Evolutionary conservation across 2,113 vertebrate species (phyloP).

Genomic region (Recurvirostra avosetta): DNA sequence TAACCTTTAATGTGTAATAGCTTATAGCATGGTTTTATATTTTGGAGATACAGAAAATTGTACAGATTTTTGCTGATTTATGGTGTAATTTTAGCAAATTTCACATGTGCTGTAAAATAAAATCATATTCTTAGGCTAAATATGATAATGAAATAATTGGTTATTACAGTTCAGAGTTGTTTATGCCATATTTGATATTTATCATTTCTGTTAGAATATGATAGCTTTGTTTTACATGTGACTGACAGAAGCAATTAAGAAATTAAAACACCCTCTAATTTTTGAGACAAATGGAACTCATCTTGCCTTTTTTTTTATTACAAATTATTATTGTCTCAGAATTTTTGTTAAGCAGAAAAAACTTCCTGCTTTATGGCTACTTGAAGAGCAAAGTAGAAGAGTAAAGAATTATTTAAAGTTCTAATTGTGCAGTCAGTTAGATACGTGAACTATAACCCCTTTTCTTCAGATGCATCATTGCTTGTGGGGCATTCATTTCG

Average conservation of each 20-base stretch:
- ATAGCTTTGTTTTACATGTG: neutral
- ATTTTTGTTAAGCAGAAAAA: conserved; percentile 65
- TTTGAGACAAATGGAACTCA: conserved; percentile 5
- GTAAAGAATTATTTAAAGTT: conserved; percentile 77
- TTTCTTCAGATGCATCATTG: conserved; percentile 63
- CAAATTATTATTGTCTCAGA: conserved; percentile 67
- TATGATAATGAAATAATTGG: neutral
- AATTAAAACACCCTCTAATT: neutral
- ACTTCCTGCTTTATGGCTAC: conserved; percentile 62
- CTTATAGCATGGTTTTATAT: neutral
- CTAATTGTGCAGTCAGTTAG: conserved; percentile 65
- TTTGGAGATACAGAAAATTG: neutral
- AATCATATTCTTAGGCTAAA: neutral
- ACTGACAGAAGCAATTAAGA: conserved; percentile 14
- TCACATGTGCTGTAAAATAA: neutral
- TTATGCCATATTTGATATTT: neutral
- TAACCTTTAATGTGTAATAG: neutral
- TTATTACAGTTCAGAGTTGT: neutral
- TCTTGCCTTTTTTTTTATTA: conserved; percentile 71
- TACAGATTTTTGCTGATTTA: neutral
- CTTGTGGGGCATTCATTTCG: conserved; percentile 50
- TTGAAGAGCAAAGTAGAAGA: conserved; percentile 68
- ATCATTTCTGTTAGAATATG: neutral
- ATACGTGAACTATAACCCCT: conserved; percentile 26
- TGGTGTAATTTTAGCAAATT: neutral